Base-by-base conservation (phyloP, 2,113 vertebrate species). In the Alethe castanea region DNA sequence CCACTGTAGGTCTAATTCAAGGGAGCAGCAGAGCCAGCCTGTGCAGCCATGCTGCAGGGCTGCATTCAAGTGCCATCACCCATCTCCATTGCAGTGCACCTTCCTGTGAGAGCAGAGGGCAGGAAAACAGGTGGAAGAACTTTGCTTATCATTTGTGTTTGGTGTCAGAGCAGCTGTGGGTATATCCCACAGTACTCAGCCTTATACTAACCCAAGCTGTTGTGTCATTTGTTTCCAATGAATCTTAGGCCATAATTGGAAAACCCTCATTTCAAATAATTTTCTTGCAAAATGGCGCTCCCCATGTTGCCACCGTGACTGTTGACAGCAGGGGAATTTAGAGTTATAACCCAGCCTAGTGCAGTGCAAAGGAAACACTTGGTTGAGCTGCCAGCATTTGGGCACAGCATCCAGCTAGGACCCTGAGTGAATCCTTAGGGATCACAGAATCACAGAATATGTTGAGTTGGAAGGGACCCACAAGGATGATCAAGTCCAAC, bases 221-320 rank as follows among this genome's bases (percentile, higher is more conserved):
- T 60, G 53, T 19, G 14, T 45, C 76, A 35, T 40, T 59, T 3
- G 1, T 64, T 82, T 71, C 48, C 11, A 25, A 5, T 10, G 6
- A 42, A 33, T 17, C 52, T 66, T 0, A 0, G 65, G 11, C 25
- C 24, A 9, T 36, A 62, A 42, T 12, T 31, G 45, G 19, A 69
- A 66, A 45, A 3, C 5, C 19, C 29, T 70, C 1, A 44, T 38
- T 70, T 76, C n/a, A 80, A 86, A 50, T 20, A 13, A 3, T 62
- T 50, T 77, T 40, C 16, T 35, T 82, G 31, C 26, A 64, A 48
- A 86, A 20, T 19, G 17, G 14, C 2, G 4, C 36, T 36, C 8
- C 25, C 4, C 11, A 4, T 19, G 12, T n/a, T 86, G 33, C 59
- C 12, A 5, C 36, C 3, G 7, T 24, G 40, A 36, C 40, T 52